Conservation (phyloP, 2,797 vertebrate genomes). For the Cichlasoma orientale region DNA sequence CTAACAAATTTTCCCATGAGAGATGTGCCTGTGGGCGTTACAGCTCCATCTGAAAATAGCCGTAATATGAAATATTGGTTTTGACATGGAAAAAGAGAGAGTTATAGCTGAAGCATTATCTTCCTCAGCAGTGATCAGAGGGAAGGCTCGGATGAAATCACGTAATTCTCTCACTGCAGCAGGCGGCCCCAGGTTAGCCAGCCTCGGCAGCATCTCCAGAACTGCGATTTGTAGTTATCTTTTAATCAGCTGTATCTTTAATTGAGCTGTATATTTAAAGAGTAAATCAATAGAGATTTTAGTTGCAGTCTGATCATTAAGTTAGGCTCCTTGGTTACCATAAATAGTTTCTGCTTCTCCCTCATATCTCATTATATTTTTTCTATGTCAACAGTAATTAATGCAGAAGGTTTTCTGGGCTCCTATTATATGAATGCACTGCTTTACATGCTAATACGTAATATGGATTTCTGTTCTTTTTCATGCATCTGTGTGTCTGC, state of each 20-base stretch:
- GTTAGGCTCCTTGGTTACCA: conserved; percentile 60
- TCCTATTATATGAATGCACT: conserved; percentile 36
- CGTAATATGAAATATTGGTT: conserved; percentile 19
- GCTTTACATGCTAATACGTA: conserved; percentile 35
- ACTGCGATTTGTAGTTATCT: conserved; percentile 64
- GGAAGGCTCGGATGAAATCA: conserved; percentile 24
- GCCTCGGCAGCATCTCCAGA: conserved; percentile 35
- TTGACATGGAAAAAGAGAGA: conserved; percentile 26
- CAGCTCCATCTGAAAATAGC: not conserved
- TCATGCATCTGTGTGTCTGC: not conserved
- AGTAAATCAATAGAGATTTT: conserved; percentile 82
- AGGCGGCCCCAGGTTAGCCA: conserved; percentile 1
- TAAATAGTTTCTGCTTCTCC: conserved; percentile 75
- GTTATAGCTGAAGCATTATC: not conserved
- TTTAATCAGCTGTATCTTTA: conserved; percentile 81
- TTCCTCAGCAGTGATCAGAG: conserved; percentile 16
- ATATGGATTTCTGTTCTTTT: conserved; percentile 35
- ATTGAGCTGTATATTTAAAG: conserved; percentile 83
- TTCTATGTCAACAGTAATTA: conserved; percentile 71
- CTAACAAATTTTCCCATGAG: not conserved
- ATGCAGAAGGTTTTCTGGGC: conserved; percentile 52
- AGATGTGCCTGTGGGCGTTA: not conserved
- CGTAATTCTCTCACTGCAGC: conserved; percentile 35
- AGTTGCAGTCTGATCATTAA: conserved; percentile 78
- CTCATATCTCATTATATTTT: conserved; percentile 76